Conservation (phyloP, 2,113 vertebrate species). For the Scomber colias region DNA sequence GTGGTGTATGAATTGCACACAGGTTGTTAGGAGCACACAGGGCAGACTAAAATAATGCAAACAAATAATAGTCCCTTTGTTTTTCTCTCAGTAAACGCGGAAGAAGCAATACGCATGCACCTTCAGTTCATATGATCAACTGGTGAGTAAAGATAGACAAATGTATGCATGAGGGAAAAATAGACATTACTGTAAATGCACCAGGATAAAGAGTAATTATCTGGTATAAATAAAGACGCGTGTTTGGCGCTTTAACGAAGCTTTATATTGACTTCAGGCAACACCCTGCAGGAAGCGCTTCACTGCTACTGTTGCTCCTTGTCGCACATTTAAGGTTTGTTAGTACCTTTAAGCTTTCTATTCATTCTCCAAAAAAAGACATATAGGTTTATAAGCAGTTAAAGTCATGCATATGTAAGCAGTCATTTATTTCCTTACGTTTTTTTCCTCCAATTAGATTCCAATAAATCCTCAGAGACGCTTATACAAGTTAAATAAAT, state of each 20-base stretch:
- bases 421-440: background rate
- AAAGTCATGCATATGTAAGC: background rate
- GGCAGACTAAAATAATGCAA: background rate
- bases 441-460: background rate
- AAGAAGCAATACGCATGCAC: background rate
- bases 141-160: background rate
- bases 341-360: no score
- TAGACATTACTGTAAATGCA: background rate
- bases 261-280: conserved; percentile 34
- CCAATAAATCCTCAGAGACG: background rate
- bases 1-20: background rate
- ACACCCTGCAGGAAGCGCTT: conserved; percentile 54
- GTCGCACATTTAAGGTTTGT: background rate
- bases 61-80: conserved; percentile 24
- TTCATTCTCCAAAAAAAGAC: background rate
- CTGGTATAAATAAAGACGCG: conserved; percentile 29
- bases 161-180: background rate
- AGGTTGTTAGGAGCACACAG: background rate
- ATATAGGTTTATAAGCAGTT: background rate
- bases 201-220: background rate
- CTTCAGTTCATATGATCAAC: background rate
- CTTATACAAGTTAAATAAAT: background rate
- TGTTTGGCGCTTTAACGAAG: conserved; percentile 45
- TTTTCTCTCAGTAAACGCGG: conserved; percentile 15
- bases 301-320: conserved; percentile 13